Base-by-base conservation (phyloP, 2,888 invertebrate species). In the Ganaspis brasiliensis region DNA sequence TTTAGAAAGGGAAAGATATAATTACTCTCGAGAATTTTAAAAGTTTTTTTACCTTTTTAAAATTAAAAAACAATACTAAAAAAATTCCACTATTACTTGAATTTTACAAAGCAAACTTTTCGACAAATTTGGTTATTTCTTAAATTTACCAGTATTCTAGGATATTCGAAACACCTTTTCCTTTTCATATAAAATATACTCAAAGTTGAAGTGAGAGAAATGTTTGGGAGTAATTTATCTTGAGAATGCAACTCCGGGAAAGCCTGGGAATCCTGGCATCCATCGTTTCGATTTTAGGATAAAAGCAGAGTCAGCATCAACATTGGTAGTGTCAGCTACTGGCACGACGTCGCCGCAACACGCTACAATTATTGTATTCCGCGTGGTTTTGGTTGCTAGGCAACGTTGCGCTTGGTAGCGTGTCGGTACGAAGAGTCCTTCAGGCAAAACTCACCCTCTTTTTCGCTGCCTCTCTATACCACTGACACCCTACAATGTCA, bases 311-410 rank as follows among this genome's bases (percentile, higher is more conserved):
- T 67, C 67, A 67, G 45, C 67, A 67, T 67, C 67, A 67, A 67
- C 26, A 67, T 63, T 63, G 63, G 40, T 19, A 63, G 40, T 63
- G 63, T 63, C 63, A 63, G 63, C 63, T 63, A 19, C 67, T 67
- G 45, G 24, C 67, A 67, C n/a, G 26, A 45, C 67, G 67, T 45
- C 10, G 45, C 67, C 67, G 45, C 75, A 74, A 71, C 76, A 75
- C 75, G 77, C 79, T 76, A 67, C 74, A 78, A 82, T 78, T 77
- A 73, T 78, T 83, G 81, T 80, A 81, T 82, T 83, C 79, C 81
- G 79, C 82, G 79, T 74, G 82, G 76, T 61, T 79, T 80, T 74
- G 77, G 83, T 84, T 83, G 82, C 84, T 72, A 59, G 63, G 83
- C 82, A 82, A 83, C 82, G 77, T 73, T 73, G 78, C 81, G 81